Percentiles rank a stretch among this genome's conserved stretches.
phyloP scores from a whole-genome alignment of 2,113 vertebrate genomes.

The Bubo blakistoni region DNA sequence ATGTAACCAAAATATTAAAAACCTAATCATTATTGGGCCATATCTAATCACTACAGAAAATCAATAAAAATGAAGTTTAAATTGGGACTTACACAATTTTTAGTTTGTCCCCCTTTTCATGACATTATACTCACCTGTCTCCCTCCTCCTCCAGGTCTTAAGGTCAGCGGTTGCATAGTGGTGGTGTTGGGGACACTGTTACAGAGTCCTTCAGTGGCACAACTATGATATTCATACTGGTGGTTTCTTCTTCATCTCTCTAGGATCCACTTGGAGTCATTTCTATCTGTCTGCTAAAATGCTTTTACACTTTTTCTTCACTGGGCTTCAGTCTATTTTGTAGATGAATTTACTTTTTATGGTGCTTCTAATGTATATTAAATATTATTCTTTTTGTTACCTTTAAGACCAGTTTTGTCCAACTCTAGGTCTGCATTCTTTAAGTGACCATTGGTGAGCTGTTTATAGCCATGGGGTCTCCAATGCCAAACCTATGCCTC shows the following conservation, averaged over 20 bases:
- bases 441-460: not conserved
- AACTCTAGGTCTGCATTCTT: not conserved
- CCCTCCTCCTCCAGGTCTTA: not conserved
- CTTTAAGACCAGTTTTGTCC: not conserved
- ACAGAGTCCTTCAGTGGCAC: not conserved
- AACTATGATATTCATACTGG: not conserved
- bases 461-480: rapidly evolving
- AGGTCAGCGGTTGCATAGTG: not conserved
- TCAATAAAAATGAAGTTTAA: not conserved
- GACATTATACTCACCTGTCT: not conserved
- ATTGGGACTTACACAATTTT: not conserved
- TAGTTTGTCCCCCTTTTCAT: not conserved
- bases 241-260: not conserved
- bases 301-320: not conserved
- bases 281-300: not conserved
- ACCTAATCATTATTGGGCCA: not conserved
- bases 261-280: not conserved
- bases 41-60: not conserved
- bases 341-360: not conserved
- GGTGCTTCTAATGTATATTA: not conserved
- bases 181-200: not conserved
- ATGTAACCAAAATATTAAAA: not conserved
- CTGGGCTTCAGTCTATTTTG: not conserved
- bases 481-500: not conserved
- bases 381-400: not conserved